These are phyloP conservation scores for Brassicogethes aeneus DNA, from an alignment of 2,888 invertebrate genomes.

Conservation along the genomic window DNA sequence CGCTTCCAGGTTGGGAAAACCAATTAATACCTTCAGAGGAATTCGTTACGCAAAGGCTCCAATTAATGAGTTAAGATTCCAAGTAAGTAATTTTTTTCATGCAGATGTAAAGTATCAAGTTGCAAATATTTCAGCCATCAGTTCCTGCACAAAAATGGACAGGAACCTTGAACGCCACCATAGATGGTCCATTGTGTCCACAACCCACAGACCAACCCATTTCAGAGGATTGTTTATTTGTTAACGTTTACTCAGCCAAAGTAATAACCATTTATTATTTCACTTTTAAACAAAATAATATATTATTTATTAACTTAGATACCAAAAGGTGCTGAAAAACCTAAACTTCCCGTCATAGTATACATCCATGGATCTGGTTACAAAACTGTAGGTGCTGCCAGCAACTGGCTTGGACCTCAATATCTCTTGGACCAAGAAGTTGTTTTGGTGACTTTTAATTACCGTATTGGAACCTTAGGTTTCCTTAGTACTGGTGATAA, in stretches of 20 bases:
- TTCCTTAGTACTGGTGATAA: conserved; percentile 54
- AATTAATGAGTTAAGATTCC: conserved; percentile 34
- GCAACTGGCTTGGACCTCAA: conserved; percentile 47
- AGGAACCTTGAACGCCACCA: conserved; percentile 28
- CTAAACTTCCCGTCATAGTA: conserved; percentile 51
- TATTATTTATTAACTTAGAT: no score
- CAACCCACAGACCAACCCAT: conserved; percentile 29
- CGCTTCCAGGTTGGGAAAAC: conserved; percentile 25
- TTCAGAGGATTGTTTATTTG: conserved; percentile 53
- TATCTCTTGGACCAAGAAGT: conserved; percentile 57
- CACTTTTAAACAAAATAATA: no score
- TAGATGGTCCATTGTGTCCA: conserved; percentile 32
- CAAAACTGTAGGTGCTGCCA: conserved; percentile 51
- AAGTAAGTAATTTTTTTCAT: conserved; percentile 24
- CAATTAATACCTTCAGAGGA: conserved; percentile 28
- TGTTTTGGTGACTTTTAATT: conserved; percentile 57
- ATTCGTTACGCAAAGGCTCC: conserved; percentile 30
- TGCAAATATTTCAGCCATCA: conserved; percentile 25
- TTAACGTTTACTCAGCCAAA: conserved; percentile 51
- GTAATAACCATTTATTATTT: conserved; percentile 21
- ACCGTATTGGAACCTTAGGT: conserved; percentile 50
- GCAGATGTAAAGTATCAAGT: neutral
- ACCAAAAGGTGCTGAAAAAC: conserved; percentile 27
- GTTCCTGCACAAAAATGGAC: conserved; percentile 29
- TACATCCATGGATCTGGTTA: conserved; percentile 63